Evolutionary conservation across 92 coral and sea anemone genomes (phyloP).

Genomic region (Heteractis magnifica): DNA sequence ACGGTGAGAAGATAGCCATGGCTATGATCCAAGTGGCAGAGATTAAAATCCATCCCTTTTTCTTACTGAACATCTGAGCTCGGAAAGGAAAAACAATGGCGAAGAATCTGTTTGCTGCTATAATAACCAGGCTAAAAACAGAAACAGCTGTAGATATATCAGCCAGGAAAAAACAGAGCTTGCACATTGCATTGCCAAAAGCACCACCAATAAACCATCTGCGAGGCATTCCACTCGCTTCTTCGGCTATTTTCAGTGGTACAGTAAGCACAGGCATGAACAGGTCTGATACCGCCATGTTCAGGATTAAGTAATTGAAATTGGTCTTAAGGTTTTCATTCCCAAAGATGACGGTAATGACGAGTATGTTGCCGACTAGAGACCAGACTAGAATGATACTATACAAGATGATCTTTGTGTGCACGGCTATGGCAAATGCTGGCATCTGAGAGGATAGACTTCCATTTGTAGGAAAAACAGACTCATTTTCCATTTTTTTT

Average conservation of each 20-base stretch:
- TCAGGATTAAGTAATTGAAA: slow-evolving; percentile 2
- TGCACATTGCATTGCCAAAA: neutral
- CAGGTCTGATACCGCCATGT: slow-evolving; percentile 6
- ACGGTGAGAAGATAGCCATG: neutral
- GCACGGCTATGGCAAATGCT: slow-evolving; percentile 1
- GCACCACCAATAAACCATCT: neutral
- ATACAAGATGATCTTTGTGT: neutral
- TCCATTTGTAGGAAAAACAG: neutral
- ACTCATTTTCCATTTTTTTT: neutral
- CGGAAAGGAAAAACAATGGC: neutral
- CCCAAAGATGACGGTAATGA: neutral
- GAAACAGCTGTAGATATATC: slow-evolving; percentile 4
- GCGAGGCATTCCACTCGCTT: neutral
- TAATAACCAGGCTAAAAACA: neutral
- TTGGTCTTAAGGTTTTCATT: neutral
- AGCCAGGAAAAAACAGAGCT: neutral
- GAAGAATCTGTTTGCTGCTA: neutral
- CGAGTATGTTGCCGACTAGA: neutral
- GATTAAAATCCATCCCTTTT: neutral
- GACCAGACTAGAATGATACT: neutral
- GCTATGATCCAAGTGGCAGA: neutral
- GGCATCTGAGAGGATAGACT: neutral
- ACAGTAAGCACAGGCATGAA: neutral
- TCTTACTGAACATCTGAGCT: neutral
- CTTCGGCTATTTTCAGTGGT: neutral